Evolutionary conservation across 2,888 invertebrate species (phyloP).

Genomic region (Sylvicola cinctus): DNA sequence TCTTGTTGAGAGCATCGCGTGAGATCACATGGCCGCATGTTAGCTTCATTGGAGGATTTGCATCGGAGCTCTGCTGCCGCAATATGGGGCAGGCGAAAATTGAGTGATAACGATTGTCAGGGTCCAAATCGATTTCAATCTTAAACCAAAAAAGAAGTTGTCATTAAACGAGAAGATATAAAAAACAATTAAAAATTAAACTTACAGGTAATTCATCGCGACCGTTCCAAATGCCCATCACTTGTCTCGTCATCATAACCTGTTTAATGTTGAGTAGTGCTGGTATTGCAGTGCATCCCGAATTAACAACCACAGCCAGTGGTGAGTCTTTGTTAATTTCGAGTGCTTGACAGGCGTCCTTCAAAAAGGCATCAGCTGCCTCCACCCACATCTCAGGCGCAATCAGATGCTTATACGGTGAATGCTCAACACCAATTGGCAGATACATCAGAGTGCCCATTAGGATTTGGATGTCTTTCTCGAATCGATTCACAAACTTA

Average conservation of each 20-base stretch:
- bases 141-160: slow-evolving; percentile 20
- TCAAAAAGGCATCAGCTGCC: slow-evolving; percentile 72
- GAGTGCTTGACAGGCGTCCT: slow-evolving; percentile 78
- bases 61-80: slow-evolving; percentile 85
- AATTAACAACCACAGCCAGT: slow-evolving; percentile 76
- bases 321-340: slow-evolving; percentile 81
- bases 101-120: slow-evolving; percentile 84
- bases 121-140: slow-evolving; percentile 90
- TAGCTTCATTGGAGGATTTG: slow-evolving; percentile 92
- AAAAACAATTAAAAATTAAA: slow-evolving; percentile 8
- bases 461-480: slow-evolving; percentile 63
- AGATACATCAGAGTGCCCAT: slow-evolving; percentile 73
- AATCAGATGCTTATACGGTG: slow-evolving; percentile 57
- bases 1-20: slow-evolving; percentile 85
- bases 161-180: background rate
- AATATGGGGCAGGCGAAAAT: slow-evolving; percentile 98
- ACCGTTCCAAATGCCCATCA: slow-evolving; percentile 85
- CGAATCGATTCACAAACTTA: slow-evolving; percentile 53
- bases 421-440: slow-evolving; percentile 53
- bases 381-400: slow-evolving; percentile 55
- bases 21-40: slow-evolving; percentile 98
- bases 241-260: slow-evolving; percentile 74
- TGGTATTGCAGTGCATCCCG: slow-evolving; percentile 85
- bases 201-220: slow-evolving; percentile 87
- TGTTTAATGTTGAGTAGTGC: slow-evolving; percentile 86